These are phyloP conservation scores for Scaptomyza parva DNA, from an alignment of 2,888 invertebrate species.

Conservation along the genomic window DNA sequence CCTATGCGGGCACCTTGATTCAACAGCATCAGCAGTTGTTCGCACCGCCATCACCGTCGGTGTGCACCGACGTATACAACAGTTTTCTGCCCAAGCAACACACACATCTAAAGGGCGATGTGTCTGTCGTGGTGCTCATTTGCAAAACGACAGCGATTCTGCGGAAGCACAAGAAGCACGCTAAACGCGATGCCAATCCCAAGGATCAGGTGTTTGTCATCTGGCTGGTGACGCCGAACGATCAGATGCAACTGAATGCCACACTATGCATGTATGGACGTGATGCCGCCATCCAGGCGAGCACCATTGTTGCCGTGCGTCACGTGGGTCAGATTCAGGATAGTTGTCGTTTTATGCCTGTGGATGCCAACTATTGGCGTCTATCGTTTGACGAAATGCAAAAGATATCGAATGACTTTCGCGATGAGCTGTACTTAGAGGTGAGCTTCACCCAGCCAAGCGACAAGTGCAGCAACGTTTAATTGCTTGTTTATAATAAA, in stretches of 20 bases:
- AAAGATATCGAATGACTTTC: constrained; percentile 57
- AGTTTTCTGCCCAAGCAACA: constrained; percentile 22
- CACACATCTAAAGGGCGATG: constrained; percentile 17
- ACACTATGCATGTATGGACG: constrained; percentile 52
- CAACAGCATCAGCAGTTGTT: constrained; percentile 1
- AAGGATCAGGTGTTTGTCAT: constrained; percentile 48
- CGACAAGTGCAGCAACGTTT: background rate
- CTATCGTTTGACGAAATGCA: constrained; percentile 41
- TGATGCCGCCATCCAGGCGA: constrained; percentile 37
- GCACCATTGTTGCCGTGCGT: constrained; percentile 35
- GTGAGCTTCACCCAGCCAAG: constrained; percentile 26
- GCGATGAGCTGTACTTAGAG: constrained; percentile 64
- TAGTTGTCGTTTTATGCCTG: constrained; percentile 19
- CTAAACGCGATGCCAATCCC: background rate
- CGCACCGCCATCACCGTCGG: background rate
- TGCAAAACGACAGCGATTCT: constrained; percentile 40
- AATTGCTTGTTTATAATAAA: background rate
- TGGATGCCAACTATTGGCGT: constrained; percentile 57
- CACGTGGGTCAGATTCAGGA: constrained; percentile 18
- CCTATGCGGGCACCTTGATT: constrained; percentile 30
- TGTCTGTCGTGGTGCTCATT: constrained; percentile 61
- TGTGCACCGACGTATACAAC: constrained; percentile 19
- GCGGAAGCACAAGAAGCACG: background rate
- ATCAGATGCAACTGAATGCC: constrained; percentile 38
- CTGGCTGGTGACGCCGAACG: constrained; percentile 59